phyloP scores from a whole-genome alignment of 2,113 vertebrate species.

The Lepisosteus oculatus region DNA sequence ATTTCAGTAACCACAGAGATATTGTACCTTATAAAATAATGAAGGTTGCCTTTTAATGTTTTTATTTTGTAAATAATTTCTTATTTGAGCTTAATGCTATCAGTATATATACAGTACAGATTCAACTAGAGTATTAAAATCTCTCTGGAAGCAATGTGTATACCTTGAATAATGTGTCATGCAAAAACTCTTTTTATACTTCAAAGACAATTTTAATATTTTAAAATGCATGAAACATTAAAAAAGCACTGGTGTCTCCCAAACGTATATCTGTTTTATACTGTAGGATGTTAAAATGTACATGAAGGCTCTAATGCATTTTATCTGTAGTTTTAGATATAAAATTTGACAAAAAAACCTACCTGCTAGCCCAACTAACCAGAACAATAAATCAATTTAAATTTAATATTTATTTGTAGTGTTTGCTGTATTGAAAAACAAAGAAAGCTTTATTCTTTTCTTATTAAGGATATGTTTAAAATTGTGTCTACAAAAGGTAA shows the following conservation, averaged over 20 bases:
- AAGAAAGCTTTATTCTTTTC: too few relatives aligned
- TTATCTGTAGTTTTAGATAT: too few relatives aligned
- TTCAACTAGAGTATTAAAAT: not conserved
- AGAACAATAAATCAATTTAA: too few relatives aligned
- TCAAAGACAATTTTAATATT: slow-evolving; percentile 41
- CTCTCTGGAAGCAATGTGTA: slow-evolving; percentile 37
- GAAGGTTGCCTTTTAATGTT: slow-evolving; percentile 19
- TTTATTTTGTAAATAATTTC: slow-evolving; percentile 42
- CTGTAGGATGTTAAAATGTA: not conserved
- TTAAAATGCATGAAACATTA: slow-evolving; percentile 47
- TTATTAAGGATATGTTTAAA: too few relatives aligned
- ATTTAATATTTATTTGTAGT: too few relatives aligned
- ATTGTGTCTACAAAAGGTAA: too few relatives aligned
- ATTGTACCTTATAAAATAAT: too few relatives aligned
- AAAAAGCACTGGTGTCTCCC: slow-evolving; percentile 50
- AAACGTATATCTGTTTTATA: slow-evolving; percentile 18
- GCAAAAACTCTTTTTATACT: slow-evolving; percentile 38
- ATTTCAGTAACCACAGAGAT: too few relatives aligned
- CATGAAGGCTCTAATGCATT: not conserved
- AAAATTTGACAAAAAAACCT: too few relatives aligned
- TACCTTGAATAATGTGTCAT: slow-evolving; percentile 30
- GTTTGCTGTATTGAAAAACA: too few relatives aligned
- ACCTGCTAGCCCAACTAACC: too few relatives aligned
- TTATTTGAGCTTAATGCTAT: slow-evolving; percentile 27
- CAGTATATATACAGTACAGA: slow-evolving; percentile 25